Base-by-base conservation (phyloP, 2,113 vertebrate species). In the Cichladusa arquata region DNA sequence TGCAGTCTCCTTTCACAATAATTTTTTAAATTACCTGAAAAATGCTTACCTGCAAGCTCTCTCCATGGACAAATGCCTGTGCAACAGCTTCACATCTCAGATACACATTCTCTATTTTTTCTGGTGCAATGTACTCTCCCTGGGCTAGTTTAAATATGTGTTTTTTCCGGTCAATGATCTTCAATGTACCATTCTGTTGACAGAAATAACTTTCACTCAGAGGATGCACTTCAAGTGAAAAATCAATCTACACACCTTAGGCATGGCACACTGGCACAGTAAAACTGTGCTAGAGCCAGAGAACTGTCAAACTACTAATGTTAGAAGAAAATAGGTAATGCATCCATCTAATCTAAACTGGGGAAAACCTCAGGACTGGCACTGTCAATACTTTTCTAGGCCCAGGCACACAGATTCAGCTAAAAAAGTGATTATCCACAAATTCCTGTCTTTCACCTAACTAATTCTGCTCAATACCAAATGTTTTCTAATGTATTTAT, bases 141-240 rank as follows among this genome's bases (percentile, higher is more conserved):
- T 99, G 99, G 5, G 99, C 99, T 94, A 99, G 98, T 95, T 99
- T 99, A 96, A 99, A 99, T 97, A 99, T 99, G 91, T 99, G 98
- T 91, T 99, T 99, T 96, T 99, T 99, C 83, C 99, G 97, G 97
- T 99, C 99, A 34, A 99, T 98, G 73, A 99, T 98, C 98, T 99
- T 99, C 96, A 99, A 74, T 7, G 98, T 98, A 60, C 99, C 99
- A 40, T 99, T 99, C 99, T 99, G 98, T 90, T 87, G 84, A 92
- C 65, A 93, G 58, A 90, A 96, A 47, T 48, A 71, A 53, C 47
- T 85, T 93, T 28, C 45, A 38, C 28, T 95, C 44, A 82, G 25
- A 93, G 79, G 53, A 86, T 38, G 36, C 70, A 93, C 60, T 53
- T 82, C 9, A 86, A 58, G 29, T 56, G 28, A 66, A 79, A 36